Conservation (phyloP, 2,113 vertebrate species). For the Entelurus aequoreus region DNA sequence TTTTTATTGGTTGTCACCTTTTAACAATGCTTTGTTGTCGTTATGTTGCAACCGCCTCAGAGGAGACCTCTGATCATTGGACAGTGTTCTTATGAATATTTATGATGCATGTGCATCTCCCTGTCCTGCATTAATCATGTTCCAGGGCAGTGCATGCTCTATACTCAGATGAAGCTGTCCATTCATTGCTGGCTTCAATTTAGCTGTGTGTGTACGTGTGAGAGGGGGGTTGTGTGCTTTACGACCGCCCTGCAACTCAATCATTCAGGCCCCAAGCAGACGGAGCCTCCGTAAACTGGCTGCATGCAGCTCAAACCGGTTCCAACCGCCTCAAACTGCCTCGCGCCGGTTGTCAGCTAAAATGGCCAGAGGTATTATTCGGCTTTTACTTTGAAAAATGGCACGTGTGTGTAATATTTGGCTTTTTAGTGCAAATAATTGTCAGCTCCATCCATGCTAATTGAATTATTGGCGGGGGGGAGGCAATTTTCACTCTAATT, state of each 20-base stretch:
- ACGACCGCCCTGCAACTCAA: background rate
- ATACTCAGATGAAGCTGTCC: too few species aligned
- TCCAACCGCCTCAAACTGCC: conserved; percentile 64
- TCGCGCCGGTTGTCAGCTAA: conserved; percentile 57
- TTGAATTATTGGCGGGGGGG: background rate
- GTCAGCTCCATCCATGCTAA: conserved; percentile 20
- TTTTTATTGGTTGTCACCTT: background rate
- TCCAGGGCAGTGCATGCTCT: background rate
- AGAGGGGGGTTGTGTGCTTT: background rate
- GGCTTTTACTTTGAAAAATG: conserved; percentile 6
- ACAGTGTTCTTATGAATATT: too few species aligned
- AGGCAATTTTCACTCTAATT: conserved; percentile 3
- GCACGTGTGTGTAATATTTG: background rate
- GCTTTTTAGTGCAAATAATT: conserved; percentile 29
- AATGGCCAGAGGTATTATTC: conserved; percentile 47
- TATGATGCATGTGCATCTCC: too few species aligned
- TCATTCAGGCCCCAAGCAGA: conserved; percentile 45
- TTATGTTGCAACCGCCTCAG: too few species aligned
- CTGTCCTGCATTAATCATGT: too few species aligned
- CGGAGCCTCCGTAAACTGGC: conserved; percentile 68
- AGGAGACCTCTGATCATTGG: too few species aligned
- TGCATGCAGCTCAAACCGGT: conserved; percentile 63
- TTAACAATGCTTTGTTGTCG: too few species aligned
- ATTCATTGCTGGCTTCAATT: background rate
- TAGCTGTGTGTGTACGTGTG: conserved; percentile 1